These are phyloP conservation scores for Melieria picta DNA, from an alignment of 2,888 invertebrate genomes.

Conservation along the genomic window DNA sequence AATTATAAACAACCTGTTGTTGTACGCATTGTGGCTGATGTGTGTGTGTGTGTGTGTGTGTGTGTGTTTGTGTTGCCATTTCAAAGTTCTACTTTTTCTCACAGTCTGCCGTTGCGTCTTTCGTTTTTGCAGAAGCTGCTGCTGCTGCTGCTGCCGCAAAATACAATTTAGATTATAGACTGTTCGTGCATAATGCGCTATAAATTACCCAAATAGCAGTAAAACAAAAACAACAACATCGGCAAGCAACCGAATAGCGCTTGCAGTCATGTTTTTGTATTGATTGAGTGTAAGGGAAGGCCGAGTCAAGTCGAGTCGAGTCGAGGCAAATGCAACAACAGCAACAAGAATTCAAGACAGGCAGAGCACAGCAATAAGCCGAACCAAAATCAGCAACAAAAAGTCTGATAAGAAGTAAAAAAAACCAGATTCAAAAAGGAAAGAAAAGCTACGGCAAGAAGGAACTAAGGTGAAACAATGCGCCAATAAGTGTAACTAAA, in stretches of 20 bases:
- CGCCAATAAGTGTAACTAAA: neutral
- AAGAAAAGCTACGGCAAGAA: no score
- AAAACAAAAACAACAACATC: slow-evolving; percentile 1
- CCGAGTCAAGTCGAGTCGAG: neutral
- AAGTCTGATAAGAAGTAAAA: neutral
- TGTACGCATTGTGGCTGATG: no score
- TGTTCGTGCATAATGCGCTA: slow-evolving; percentile 16
- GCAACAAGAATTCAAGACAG: neutral
- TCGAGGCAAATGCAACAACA: neutral
- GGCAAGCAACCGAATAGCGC: no score
- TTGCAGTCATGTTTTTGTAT: no score
- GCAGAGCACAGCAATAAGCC: neutral
- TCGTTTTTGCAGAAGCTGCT: no score
- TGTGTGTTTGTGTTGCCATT: no score
- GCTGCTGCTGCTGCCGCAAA: no score
- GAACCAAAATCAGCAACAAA: neutral
- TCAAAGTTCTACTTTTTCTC: no score
- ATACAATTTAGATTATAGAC: neutral
- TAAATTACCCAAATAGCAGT: slow-evolving; percentile 16
- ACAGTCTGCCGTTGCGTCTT: no score
- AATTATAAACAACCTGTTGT: no score
- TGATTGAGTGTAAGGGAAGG: neutral
- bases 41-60: no score
- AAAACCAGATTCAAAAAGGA: slow-evolving; percentile 2
- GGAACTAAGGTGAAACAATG: no score